Conservation (phyloP, 1,140 invertebrate species). For the Zaprionus camerounensis region DNA sequence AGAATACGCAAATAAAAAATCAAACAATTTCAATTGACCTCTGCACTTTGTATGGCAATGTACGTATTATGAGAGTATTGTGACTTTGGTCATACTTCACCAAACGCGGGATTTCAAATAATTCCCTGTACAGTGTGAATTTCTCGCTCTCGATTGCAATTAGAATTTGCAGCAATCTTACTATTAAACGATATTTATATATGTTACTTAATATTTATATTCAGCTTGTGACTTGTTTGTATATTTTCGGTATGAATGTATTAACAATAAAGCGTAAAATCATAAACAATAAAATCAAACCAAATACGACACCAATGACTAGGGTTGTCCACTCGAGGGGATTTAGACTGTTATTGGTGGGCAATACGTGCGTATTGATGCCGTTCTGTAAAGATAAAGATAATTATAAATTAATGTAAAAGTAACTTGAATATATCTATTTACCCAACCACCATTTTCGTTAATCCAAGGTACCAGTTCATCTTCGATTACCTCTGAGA, state of each 20-base stretch:
- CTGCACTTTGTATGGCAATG: no score
- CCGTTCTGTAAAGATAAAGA: constrained; percentile 53
- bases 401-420: no score
- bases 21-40: no score
- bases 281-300: constrained; percentile 74
- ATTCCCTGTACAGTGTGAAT: background rate
- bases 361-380: constrained; percentile 79
- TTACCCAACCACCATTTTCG: constrained; percentile 90
- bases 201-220: background rate
- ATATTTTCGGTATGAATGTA: constrained; percentile 77
- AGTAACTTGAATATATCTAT: background rate
- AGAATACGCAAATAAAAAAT: no score
- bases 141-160: no score
- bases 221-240: constrained; percentile 71
- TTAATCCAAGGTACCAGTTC: constrained; percentile 89
- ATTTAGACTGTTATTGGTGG: constrained; percentile 72
- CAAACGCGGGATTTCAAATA: background rate
- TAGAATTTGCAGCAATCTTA: no score
- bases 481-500: constrained; percentile 88
- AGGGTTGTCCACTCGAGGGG: constrained; percentile 80
- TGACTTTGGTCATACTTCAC: background rate
- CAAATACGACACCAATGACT: constrained; percentile 75
- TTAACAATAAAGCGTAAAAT: constrained; percentile 75
- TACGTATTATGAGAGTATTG: background rate
- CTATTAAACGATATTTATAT: background rate